phyloP scores from a whole-genome alignment of 2,113 vertebrate genomes.

The Physeter macrocephalus region DNA sequence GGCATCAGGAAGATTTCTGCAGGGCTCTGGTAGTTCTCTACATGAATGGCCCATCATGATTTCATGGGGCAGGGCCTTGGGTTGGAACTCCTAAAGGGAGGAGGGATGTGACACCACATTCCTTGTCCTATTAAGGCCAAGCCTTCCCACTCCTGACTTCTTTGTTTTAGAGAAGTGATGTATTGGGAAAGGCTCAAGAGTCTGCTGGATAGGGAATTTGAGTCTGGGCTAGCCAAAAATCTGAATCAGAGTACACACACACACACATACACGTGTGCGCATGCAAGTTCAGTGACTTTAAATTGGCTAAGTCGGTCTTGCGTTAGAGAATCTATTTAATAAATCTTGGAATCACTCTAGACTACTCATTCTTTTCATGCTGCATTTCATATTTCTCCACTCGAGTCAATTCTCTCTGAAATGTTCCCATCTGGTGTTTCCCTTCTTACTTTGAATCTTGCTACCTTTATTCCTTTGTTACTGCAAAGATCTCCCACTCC shows the following conservation, averaged over 20 bases:
- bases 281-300: accelerated
- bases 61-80: neutral
- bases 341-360: neutral
- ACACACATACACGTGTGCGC: accelerated
- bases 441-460: neutral
- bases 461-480: neutral
- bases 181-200: neutral
- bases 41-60: accelerated
- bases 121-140: neutral
- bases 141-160: neutral
- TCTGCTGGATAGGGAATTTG: neutral
- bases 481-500: neutral
- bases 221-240: neutral
- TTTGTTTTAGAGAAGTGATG: neutral
- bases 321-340: neutral
- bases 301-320: neutral
- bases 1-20: neutral
- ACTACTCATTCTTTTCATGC: neutral
- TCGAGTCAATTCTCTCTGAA: neutral
- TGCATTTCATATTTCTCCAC: neutral
- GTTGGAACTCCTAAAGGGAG: neutral
- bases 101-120: neutral
- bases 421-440: neutral
- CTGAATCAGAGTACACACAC: neutral
- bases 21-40: neutral